phyloP scores from a whole-genome alignment of 1,140 invertebrate genomes.

The Diploscapter pachys region DNA sequence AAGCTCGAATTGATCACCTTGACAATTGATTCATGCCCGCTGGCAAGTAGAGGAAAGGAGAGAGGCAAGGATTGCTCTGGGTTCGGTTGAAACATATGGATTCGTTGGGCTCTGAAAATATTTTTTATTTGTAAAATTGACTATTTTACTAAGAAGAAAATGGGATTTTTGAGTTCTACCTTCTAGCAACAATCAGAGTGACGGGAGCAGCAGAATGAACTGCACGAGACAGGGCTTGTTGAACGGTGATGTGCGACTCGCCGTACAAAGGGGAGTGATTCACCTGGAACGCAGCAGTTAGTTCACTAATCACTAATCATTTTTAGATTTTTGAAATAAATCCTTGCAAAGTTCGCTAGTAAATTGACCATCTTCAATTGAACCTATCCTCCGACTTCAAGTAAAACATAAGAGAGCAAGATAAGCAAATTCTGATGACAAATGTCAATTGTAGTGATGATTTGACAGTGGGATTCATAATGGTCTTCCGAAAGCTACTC shows the following conservation, averaged over 20 bases:
- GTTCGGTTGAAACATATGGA: slow-evolving; percentile 47
- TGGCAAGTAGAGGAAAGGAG: slow-evolving; percentile 52
- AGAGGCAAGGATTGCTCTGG: slow-evolving; percentile 43
- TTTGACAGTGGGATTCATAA: too few relatives aligned
- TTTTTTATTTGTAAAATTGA: too few relatives aligned
- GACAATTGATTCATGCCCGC: slow-evolving; percentile 47
- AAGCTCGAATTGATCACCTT: slow-evolving; percentile 37
- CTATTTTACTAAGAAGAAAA: too few relatives aligned
- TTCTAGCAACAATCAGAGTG: slow-evolving; percentile 33
- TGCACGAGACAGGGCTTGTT: slow-evolving; percentile 44
- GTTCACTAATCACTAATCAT: too few relatives aligned
- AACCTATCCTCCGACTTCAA: too few relatives aligned
- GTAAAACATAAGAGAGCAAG: too few relatives aligned
- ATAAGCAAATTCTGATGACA: too few relatives aligned
- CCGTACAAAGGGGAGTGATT: slow-evolving; percentile 90
- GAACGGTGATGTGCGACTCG: slow-evolving; percentile 60
- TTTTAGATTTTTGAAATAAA: too few relatives aligned
- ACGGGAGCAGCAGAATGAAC: slow-evolving; percentile 34
- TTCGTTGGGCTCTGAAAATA: slow-evolving; percentile 35
- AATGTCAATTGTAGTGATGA: too few relatives aligned
- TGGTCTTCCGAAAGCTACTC: too few relatives aligned
- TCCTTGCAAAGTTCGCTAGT: too few relatives aligned
- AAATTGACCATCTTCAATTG: too few relatives aligned
- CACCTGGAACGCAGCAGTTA: slow-evolving; percentile 68
- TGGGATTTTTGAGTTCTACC: neutral